A percentile compares a stretch with the other conserved stretches of the same genome.
Conservation (phyloP, 1,140 invertebrate genomes). For the Leucophenga varia region DNA sequence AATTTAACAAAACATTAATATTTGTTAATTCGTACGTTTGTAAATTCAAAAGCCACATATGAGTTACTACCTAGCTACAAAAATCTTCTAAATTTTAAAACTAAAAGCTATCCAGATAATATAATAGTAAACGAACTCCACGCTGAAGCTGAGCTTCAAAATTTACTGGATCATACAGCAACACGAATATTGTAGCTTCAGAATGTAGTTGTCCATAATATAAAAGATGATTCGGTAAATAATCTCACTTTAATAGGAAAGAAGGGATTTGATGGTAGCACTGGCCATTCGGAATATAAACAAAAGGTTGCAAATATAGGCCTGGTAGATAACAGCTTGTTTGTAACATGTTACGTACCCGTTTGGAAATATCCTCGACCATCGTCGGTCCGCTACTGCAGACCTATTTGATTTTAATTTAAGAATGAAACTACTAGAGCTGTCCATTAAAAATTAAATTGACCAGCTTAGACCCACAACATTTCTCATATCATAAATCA, state of each 20-base stretch:
- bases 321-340: conserved; percentile 10
- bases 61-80: conserved; percentile 9
- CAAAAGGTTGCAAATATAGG: conserved; percentile 4
- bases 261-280: conserved; percentile 8
- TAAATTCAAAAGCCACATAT: conserved; percentile 9
- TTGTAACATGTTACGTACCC: conserved; percentile 19
- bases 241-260: conserved; percentile 7
- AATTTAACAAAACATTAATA: conserved; percentile 10
- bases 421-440: conserved; percentile 15
- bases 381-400: conserved; percentile 20
- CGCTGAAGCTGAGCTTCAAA: conserved; percentile 5
- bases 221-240: conserved; percentile 5
- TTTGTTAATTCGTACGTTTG: conserved; percentile 6
- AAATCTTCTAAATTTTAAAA: conserved; percentile 5
- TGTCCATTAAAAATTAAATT: conserved; percentile 13
- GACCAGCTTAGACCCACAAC: conserved; percentile 4
- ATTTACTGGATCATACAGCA: conserved; percentile 9
- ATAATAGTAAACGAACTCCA: conserved; percentile 8
- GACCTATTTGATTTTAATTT: conserved; percentile 22
- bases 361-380: conserved; percentile 22
- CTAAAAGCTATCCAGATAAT: conserved; percentile 11
- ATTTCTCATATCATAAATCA: not conserved
- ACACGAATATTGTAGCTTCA: conserved; percentile 7
- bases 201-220: conserved; percentile 5
- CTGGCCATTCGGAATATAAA: conserved; percentile 14